Base-by-base conservation (phyloP, 2,113 vertebrate genomes). In the Rissa tridactyla region DNA sequence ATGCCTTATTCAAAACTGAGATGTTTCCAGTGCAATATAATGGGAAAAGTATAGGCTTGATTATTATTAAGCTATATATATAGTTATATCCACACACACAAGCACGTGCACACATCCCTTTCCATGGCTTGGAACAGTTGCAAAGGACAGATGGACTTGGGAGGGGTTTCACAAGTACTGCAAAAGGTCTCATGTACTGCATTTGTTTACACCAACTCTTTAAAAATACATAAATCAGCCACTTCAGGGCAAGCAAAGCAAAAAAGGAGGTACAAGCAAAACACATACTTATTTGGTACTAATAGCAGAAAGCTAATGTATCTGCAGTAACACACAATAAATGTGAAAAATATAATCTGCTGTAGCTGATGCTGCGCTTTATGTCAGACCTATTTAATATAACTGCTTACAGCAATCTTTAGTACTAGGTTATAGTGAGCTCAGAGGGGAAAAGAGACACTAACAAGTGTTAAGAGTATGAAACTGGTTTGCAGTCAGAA, bases 71-170 rank as follows among this genome's bases (percentile, higher is more conserved):
- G 79, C 70, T 86, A 86, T 69, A 81, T 95, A 92, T 94, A 94
- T 96, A 95, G 84, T 93, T 96, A 84, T 77, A 92, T 84, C 57
- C 88, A 80, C 42, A 57, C 46, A 82, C 90, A 88, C 72, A 92
- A 66, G 82, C 36, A 34, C 29, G 58, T 1, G 34, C 88, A 93
- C 94, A 95, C 92, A 69, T 34, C 58, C 77, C 94, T 75, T 79
- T 92, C 96, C 97, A 95, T 96, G 97, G 94, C 94, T 96, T 96
- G 92, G 94, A 97, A 94, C 91, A 96, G 97, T 40, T 83, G 96
- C 88, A 97, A 86, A 98, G 96, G 88, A 95, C 92, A 98, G 91
- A 98, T 94, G 93, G 94, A 95, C 88, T 90, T 95, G 92, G 90
- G 87, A 84, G 70, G n/a, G 68, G 88, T 92, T 95, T 95, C 95